phyloP scores from a whole-genome alignment of 2,888 invertebrate species.

The Himalopsyche tibetana region DNA sequence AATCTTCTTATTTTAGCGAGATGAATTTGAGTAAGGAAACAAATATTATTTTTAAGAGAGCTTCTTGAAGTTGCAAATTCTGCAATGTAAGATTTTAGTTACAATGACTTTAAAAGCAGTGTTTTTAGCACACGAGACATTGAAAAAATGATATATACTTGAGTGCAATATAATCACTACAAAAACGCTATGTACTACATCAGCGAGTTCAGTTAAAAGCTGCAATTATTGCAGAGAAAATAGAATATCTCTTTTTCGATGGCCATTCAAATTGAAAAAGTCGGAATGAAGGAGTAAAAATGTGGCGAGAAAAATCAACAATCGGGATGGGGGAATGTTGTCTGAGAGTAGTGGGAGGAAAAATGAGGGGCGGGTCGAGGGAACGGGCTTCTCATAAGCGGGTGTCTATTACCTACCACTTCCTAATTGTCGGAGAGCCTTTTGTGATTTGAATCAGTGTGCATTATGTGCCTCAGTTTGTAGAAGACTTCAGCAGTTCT shows the following conservation, averaged over 20 bases:
- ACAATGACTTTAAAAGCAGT: no score
- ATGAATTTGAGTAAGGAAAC: no score
- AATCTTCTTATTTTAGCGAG: no score
- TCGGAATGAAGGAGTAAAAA: constrained; percentile 43
- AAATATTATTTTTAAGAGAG: no score
- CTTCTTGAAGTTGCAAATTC: no score
- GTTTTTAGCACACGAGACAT: no score
- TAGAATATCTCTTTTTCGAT: constrained; percentile 21
- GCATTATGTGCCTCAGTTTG: constrained; percentile 50
- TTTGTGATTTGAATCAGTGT: constrained; percentile 58
- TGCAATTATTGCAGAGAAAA: constrained; percentile 20
- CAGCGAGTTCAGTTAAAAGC: not conserved
- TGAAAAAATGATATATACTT: no score
- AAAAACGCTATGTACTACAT: not conserved
- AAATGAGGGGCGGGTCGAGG: constrained; percentile 27
- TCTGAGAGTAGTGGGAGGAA: constrained; percentile 4
- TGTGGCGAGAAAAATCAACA: constrained; percentile 46
- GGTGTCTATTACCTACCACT: constrained; percentile 49
- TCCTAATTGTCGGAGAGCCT: constrained; percentile 56
- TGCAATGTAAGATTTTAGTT: no score
- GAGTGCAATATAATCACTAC: no score
- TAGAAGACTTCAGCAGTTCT: constrained; percentile 46
- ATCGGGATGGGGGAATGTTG: constrained; percentile 1
- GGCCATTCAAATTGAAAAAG: constrained; percentile 36
- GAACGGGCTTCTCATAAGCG: constrained; percentile 47